Evolutionary conservation across 2,113 vertebrate genomes (phyloP), one percentile per base, ranked within the genome.

Genomic region (Arvicanthis niloticus): DNA sequence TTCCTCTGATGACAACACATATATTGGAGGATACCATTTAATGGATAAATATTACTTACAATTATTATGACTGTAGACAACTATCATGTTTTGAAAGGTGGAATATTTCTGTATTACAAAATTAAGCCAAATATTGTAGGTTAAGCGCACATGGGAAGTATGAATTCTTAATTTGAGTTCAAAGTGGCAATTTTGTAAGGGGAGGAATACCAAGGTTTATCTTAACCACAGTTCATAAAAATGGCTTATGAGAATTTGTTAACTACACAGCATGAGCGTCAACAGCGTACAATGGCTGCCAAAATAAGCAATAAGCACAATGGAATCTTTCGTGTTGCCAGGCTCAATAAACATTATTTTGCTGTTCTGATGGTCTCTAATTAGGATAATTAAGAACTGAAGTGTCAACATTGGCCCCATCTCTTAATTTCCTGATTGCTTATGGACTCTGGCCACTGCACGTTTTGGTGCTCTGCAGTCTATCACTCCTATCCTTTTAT

Each of bases 301-400:
- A 97, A 97, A 97, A 89, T 76, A 97, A 97, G 95, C 97, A 97
- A 95, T 96, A 96, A 96, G 40, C 96, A 96, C 95, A 97, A 90
- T 97, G 94, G 97, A 97, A 87, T 90, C 94, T 89, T 93, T 91
- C 82, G 91, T 81, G 92, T 94, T 97, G 97, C 97, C 97, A 97
- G 97, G 21, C 91, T 96, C 97, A 95, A 96, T 98, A 97, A 97
- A 97, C 97, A 96, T 97, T 97, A 98, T 96, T 97, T 97, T 98
- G 91, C 95, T 94, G 94, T 97, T 95, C 93, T 98, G 95, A 97
- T 97, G 96, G 93, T 94, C 93, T 94, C 93, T 97, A 97, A 97
- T 98, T 98, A 96, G 95, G 95, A 96, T 97, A 98, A 98, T 97
- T 98, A 97, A 97, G 96, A 95, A 97, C n/a, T 96, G 87, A 96